Evolutionary conservation across 64 coral and sea anemone genomes (phyloP), one percentile per base, ranked within the genome.

Genomic region (Acropora yongei): DNA sequence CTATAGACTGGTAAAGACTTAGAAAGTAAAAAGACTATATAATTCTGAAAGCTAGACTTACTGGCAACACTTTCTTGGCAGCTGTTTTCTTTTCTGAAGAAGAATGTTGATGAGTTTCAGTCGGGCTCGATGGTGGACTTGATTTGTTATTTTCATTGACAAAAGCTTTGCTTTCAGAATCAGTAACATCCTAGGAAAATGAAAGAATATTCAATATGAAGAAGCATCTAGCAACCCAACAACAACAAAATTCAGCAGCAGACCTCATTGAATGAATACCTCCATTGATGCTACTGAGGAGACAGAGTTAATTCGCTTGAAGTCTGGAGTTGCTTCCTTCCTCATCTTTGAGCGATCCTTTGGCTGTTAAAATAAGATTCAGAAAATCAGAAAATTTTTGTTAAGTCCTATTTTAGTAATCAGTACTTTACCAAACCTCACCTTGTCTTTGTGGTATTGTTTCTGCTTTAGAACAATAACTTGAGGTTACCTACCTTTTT

Each of bases 211-310:
- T 5, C 7, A 71, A 11, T 63, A 2, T 13, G 17, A 11, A 17
- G 6, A 71, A 4, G 68, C 17, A 71, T 6, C 19, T 30, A 20
- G 18, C 4, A 20, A 20, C 5, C 4, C 39, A 55, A 55, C 51
- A 55, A 10, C 5, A 55, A 55, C 51, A 55, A 55, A 10, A 55
- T 55, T 5, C 51, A 55, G 51, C 51, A 55, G 3, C 51, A 7
- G 4, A 55, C 51, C 10, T 55, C 51, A 10, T 55, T 55, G 6
- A 10, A 55, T 3, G 60, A 82, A 42, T 81, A 96, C 95, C 95
- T 96, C 95, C 17, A 44, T 80, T 17, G 95, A 96, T 39, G 91
- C 95, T 6, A 76, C 90, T 41, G 95, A 96, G 18, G 95, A 90
- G 13, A 96, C 57, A 16, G 95, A 96, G 77, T 90, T 75, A 16